Base-by-base conservation (phyloP, 2,888 invertebrate species). In the Amiota mariae region DNA sequence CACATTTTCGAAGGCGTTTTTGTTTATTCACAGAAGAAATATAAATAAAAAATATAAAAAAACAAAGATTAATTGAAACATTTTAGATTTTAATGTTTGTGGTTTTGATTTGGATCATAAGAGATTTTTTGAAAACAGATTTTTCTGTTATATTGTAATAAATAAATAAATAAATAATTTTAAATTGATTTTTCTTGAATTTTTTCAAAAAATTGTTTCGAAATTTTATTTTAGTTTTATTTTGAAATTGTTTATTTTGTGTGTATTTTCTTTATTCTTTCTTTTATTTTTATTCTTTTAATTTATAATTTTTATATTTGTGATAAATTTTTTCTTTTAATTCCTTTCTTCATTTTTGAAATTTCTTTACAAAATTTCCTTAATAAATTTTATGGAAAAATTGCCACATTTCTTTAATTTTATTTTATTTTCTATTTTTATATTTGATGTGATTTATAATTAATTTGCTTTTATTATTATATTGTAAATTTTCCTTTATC, bases 401-500 rank as follows among this genome's bases (percentile, higher is more conserved):
- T 59, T 13, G 18, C 24, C 24, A 11, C 59, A 20, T 15, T 18
- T 59, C 11, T 59, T 18, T 12, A 4, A 63, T n/a, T n/a, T 66
- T 66, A 46, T 9, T 64, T 64, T 57, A 4, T 11, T 18, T 1
- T 10, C 1, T 18, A 24, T 12, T 59, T 59, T 59, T 18, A 8
- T 59, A 18, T 10, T 18, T 24, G 18, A 57, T 15, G 3, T 24
- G 1, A 36, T 36, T 36, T 36, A 24, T 24, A 24, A 24, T 36
- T 36, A 36, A 36, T 36, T 57, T 57, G n/a, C 8, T 4, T 15
- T 57, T 57, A 57, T 18, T 57, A 15, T 18, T 18, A 9, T 15
- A 13, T 71, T 73, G 77, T 75, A 72, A 73, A 78, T 75, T 68
- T 78, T 48, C 77, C 24, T 24, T 78, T 67, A 83, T 85, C 8